Evolutionary conservation across 2,888 invertebrate genomes (phyloP).

Genomic region (Xylota segnis): DNA sequence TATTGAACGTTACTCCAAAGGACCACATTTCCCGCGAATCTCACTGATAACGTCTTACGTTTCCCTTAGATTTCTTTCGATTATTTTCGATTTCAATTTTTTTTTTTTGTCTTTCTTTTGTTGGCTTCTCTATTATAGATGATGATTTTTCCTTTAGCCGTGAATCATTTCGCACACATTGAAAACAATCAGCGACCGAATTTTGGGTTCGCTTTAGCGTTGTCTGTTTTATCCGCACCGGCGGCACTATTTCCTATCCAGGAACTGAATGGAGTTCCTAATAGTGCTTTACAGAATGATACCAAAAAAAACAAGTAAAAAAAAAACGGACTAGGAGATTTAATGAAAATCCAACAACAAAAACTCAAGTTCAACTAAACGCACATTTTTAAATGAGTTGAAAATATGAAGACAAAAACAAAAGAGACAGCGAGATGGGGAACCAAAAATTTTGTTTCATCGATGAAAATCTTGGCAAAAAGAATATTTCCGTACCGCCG

Average conservation of each 20-base stretch:
- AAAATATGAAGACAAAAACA: conserved; percentile 33
- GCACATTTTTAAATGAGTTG: conserved; percentile 53
- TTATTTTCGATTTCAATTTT: neutral
- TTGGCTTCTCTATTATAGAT: neutral
- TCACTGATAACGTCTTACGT: neutral
- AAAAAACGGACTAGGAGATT: neutral
- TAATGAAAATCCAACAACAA: conserved; percentile 29
- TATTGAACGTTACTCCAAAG: neutral
- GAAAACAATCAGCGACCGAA: neutral
- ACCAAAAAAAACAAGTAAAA: neutral
- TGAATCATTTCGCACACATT: conserved; percentile 18
- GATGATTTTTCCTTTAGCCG: neutral
- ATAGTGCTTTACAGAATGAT: neutral
- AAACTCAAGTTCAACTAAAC: conserved; percentile 36
- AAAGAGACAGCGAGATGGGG: conserved; percentile 33
- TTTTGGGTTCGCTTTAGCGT: neutral
- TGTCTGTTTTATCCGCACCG: neutral
- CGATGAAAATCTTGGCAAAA: conserved; percentile 48
- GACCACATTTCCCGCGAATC: neutral
- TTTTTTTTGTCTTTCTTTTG: too few species aligned
- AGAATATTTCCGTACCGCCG: conserved; percentile 33
- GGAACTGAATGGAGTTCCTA: neutral
- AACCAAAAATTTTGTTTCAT: conserved; percentile 33
- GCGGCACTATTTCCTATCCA: neutral
- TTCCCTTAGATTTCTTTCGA: neutral